Base-by-base conservation (phyloP, 2,797 vertebrate genomes). In the Pangasius macronema region DNA sequence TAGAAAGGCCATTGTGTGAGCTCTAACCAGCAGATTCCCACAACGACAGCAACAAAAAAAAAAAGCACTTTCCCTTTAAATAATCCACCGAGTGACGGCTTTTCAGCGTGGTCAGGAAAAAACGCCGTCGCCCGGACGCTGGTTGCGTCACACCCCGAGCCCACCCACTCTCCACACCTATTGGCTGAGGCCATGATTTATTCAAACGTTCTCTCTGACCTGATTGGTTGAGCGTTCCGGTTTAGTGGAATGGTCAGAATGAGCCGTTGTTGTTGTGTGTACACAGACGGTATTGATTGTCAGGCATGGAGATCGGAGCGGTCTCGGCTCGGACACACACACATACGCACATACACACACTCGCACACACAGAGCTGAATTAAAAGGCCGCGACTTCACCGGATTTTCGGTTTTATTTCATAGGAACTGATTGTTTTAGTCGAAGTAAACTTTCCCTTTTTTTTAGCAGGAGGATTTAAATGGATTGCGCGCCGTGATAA, bases 141-240 rank as follows among this genome's bases (percentile, higher is more conserved):
- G 33, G 42, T 42, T 84, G 86, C 92, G 75, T 95, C 93, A 89
- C 90, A 24, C 63, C 75, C 7, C n/a, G 77, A 73, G 73, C 87
- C 95, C 93, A 92, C 95, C 95, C 87, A 63, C 90, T 33, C 83
- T 70, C 0, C 27, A 85, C 30, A 0, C 0, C 36, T 90, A 96
- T 96, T 96, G 95, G 95, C 72, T 72, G 82, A 92, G 79, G 63
- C 92, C 89, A 93, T 93, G 94, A 94, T 94, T 94, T 95, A 95
- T 94, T 94, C 92, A 93, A 94, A 94, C 91, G 0, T 3, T 3
- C 88, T 85, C 91, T 85, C 86, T 57, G 92, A 90, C 89, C 91
- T 94, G 95, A 96, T 96, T 96, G 95, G 95, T 89, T 90, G 82
- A 89, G 85, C 90, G 87, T 92, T 55, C 93, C 59, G 94, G 94